Base-by-base conservation (phyloP, 2,113 vertebrate genomes). In the Gobius niger region DNA sequence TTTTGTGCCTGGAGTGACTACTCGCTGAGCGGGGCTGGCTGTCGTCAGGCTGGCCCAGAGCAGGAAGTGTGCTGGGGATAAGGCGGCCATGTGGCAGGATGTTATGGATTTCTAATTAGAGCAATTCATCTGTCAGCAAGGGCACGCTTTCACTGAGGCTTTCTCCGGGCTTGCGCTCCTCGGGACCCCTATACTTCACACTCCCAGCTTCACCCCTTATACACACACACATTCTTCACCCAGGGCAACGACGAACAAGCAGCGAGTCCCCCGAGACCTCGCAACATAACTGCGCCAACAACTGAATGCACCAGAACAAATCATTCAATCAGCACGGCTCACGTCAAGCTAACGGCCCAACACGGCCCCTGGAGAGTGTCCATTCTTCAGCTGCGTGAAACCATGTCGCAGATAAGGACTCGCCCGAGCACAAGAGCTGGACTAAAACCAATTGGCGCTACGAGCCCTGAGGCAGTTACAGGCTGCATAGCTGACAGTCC, bases 41-140 rank as follows among this genome's bases (percentile, higher is more conserved):
- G 96, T 97, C 93, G 94, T 97, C 96, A 96, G 96, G 94, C 93
- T 92, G 94, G 93, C 94, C 94, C 92, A 94, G 95, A 96, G 95
- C 96, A 98, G 97, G 97, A 99, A 98, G 95, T 93, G 94, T 94
- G 95, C 93, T 93, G 91, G 90, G 95, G 97, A 98, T 96, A 96
- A 98, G 95, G 95, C 94, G 88, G 96, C 96, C 96, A 97, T 98
- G 97, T 98, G 98, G 96, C 98, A 98, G 98, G 98, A 99, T 99
- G 96, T 98, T 99, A 98, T 98, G 98, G 95, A 95, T 96, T 98
- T 98, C 97, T 98, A 99, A 99, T 99, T 98, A 99, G 96, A 95
- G 95, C 95, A 96, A 97, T 98, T 96, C 96, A 99, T 99, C 98
- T 98, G 98, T 98, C 97, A 99, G 94, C 95, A 91, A 94, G 85